Base-by-base conservation (phyloP, 2,888 invertebrate genomes). In the Chalcis sispes region DNA sequence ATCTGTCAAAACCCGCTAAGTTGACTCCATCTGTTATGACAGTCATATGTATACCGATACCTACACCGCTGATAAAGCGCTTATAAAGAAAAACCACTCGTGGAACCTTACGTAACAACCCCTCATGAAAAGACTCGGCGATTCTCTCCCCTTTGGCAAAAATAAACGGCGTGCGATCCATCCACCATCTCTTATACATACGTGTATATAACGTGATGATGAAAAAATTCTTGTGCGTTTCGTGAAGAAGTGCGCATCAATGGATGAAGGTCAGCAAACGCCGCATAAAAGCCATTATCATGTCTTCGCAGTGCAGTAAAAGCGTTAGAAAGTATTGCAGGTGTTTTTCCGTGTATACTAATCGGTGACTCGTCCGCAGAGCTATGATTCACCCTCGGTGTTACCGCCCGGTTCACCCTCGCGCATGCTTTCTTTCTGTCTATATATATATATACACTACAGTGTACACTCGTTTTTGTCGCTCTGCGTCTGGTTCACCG, bases 321-420 rank as follows among this genome's bases (percentile, higher is more conserved):
- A 20, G 18, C 42, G n/a, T n/a, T n/a, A n/a, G n/a, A n/a, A n/a
- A n/a, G 75, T 56, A 32, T 29, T n/a, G 46, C 71, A 71, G 71
- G 75, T 65, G 71, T 46, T 32, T 46, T 25, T n/a, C 15, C 2
- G 59, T 5, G 32, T 54, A 25, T 18, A 13, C 15, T 20, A 32
- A 40, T 23, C n/a, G 40, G 46, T 62, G 52, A 46, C 32, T 61
- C 48, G 50, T 4, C 27, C 56, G 66, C 4, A 23, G 48, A 62
- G 72, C n/a, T 71, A 67, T 76, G 76, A 76, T 67, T 76, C 76
- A 76, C 40, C 67, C 54, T 50, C 61, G 42, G 29, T 54, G 70
- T 50, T 72, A 66, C 66, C 67, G 15, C 27, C 20, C 10, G 5
- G 20, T 20, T 32, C 23, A 32, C 25, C 36, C 2, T 8, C 58